phyloP scores from a whole-genome alignment of 2,113 vertebrate genomes.

The Xenus cinereus region DNA sequence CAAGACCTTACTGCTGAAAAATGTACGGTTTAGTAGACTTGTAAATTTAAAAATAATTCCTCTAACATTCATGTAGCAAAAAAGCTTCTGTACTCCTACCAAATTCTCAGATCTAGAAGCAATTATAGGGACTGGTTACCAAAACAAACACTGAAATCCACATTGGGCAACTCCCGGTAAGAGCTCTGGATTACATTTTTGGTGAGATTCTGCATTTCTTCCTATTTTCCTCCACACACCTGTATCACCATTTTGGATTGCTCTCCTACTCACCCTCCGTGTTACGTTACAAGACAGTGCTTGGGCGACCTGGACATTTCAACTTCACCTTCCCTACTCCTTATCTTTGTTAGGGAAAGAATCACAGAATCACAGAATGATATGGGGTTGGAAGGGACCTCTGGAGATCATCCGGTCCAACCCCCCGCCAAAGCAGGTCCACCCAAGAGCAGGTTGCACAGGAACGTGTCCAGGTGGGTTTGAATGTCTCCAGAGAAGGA shows the following conservation, averaged over 20 bases:
- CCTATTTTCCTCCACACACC: not conserved
- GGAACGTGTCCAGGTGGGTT: too few species aligned
- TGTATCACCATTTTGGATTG: too few species aligned
- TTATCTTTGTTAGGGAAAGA: not conserved
- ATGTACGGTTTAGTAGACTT: not conserved
- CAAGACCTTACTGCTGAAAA: not conserved
- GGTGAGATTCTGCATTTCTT: not conserved
- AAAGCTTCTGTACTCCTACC: not conserved
- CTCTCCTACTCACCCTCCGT: too few species aligned
- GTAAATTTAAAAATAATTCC: not conserved
- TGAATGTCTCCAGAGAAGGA: too few species aligned
- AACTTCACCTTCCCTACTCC: rapidly evolving
- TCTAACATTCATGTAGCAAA: not conserved
- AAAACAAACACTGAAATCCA: not conserved
- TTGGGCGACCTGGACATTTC: rapidly evolving
- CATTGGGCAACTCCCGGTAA: rapidly evolving
- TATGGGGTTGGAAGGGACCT: too few species aligned
- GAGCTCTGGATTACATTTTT: rapidly evolving
- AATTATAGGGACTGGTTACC: not conserved
- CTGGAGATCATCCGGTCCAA: too few species aligned
- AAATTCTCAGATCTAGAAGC: not conserved
- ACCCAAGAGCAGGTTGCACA: too few species aligned
- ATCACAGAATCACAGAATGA: too few species aligned
- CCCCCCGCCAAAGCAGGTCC: too few species aligned
- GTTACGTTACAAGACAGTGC: rapidly evolving